Conservation (phyloP, 2,888 invertebrate species). For the Rhingia campestris region DNA sequence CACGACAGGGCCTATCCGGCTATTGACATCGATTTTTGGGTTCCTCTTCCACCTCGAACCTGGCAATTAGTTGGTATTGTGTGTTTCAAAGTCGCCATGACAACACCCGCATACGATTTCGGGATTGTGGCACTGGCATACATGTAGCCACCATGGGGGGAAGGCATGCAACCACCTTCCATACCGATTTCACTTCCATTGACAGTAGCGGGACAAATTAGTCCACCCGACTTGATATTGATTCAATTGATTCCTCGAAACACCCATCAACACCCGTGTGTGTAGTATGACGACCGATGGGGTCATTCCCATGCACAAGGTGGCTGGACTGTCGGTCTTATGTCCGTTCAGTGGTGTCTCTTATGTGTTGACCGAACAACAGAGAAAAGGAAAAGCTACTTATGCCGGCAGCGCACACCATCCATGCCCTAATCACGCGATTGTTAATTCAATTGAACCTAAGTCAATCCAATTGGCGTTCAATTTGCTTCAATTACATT, state of each 20-base stretch:
- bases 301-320: slow-evolving; percentile 24
- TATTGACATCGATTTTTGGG: slow-evolving; percentile 60
- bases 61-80: slow-evolving; percentile 17
- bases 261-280: too few species aligned
- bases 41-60: not conserved
- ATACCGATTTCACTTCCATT: slow-evolving; percentile 32
- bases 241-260: slow-evolving; percentile 12
- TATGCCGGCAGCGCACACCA: slow-evolving; percentile 11
- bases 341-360: not conserved
- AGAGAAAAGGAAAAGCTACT: slow-evolving; percentile 4
- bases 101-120: slow-evolving; percentile 7
- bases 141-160: not conserved
- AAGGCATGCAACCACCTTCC: not conserved
- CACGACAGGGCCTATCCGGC: slow-evolving; percentile 11
- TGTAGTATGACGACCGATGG: not conserved
- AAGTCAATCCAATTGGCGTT: slow-evolving; percentile 69
- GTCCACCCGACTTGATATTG: slow-evolving; percentile 38
- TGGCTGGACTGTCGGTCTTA: not conserved
- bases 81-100: slow-evolving; percentile 19
- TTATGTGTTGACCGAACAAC: too few species aligned
- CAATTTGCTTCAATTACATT: slow-evolving; percentile 70
- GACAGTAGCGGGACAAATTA: not conserved
- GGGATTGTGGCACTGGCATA: not conserved
- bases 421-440: slow-evolving; percentile 51
- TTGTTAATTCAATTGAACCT: slow-evolving; percentile 72